A percentile compares a stretch with the other conserved stretches of the same genome.
Conservation (phyloP, 2,888 invertebrate species). For the Vannuccia rotundouncinata region DNA sequence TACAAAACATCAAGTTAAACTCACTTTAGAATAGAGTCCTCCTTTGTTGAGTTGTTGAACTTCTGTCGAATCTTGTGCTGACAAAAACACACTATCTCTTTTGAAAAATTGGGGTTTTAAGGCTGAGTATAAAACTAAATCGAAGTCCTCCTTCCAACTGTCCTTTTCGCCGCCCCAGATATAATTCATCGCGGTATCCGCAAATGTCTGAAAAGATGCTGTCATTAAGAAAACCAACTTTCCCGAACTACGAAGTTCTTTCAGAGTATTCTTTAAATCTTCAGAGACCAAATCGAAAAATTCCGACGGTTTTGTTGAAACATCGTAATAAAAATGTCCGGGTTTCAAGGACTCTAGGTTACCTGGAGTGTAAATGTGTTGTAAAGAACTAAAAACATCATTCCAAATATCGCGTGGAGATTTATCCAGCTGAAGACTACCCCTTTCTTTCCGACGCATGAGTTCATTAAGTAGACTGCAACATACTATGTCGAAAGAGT, state of each 20-base stretch:
- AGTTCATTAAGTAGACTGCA: background rate
- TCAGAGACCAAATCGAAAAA: background rate
- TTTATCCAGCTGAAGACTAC: background rate
- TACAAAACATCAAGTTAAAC: no score
- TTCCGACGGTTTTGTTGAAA: background rate
- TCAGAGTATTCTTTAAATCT: background rate
- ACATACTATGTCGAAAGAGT: background rate
- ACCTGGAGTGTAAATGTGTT: background rate
- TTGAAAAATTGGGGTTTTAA: background rate
- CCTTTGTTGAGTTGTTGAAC: no score
- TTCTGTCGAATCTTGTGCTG: no score
- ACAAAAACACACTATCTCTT: background rate
- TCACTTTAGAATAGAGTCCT: no score
- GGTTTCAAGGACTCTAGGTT: background rate
- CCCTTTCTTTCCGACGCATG: background rate
- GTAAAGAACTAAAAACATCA: background rate
- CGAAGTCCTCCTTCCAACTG: background rate
- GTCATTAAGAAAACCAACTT: conserved; percentile 18
- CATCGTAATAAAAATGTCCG: background rate
- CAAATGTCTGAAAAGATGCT: background rate
- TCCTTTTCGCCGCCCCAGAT: background rate
- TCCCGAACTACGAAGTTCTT: background rate
- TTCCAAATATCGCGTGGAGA: background rate
- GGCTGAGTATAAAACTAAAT: conserved; percentile 7
- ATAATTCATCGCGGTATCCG: background rate